phyloP scores from a whole-genome alignment of 2,113 vertebrate genomes.

The Eidolon helvum region DNA sequence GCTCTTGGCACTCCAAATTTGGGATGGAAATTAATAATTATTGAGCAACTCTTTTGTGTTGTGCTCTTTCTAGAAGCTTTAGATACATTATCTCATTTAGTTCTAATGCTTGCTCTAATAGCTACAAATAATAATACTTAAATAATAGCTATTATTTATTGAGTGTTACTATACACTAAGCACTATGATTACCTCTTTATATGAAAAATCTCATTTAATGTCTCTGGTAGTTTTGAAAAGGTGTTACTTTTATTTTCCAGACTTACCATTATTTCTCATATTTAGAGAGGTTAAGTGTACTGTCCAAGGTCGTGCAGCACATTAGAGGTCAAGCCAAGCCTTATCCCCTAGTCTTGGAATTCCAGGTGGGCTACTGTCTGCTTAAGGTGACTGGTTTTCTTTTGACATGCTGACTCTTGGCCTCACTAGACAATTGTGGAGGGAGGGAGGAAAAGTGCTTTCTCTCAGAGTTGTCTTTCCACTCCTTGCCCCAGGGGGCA shows the following conservation, averaged over 20 bases:
- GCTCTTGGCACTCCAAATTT: background rate
- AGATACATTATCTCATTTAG: background rate
- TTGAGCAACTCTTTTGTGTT: background rate
- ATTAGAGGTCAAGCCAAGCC: background rate
- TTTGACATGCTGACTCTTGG: background rate
- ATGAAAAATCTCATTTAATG: background rate
- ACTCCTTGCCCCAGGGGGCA: background rate
- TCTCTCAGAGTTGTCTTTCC: background rate
- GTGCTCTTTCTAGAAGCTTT: background rate
- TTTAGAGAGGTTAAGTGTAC: background rate
- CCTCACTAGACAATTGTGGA: background rate
- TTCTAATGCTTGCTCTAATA: background rate
- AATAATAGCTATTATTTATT: background rate
- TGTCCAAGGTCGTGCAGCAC: background rate
- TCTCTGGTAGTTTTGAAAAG: background rate
- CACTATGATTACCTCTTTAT: background rate
- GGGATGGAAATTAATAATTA: background rate
- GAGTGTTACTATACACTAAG: background rate
- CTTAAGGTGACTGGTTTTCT: background rate
- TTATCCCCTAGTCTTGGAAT: background rate
- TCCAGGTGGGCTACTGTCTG: background rate
- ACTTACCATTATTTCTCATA: background rate
- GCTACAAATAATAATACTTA: background rate
- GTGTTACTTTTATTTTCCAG: background rate
- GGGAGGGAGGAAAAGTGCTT: background rate